Evolutionary conservation across 2,797 vertebrate species (phyloP).

Genomic region (Dendrocincla fuliginosa): DNA sequence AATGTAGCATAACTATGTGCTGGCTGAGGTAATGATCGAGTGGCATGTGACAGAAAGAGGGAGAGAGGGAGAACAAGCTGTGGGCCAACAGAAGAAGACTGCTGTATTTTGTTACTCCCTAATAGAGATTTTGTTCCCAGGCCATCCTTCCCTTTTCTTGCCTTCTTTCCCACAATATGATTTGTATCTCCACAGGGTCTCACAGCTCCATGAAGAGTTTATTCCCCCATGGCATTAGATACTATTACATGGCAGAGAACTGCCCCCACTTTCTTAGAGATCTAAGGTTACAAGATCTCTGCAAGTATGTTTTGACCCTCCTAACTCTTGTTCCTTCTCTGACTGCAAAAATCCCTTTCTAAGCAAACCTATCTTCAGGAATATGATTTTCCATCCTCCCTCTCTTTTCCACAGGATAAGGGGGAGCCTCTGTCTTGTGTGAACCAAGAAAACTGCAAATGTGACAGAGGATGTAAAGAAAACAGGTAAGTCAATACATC

Average conservation of each 20-base stretch:
- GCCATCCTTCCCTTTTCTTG: not conserved
- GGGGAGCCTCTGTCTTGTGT: not conserved
- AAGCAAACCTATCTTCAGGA: not conserved
- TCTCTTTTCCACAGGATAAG: not conserved
- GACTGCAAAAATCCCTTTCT: not conserved
- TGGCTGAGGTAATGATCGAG: conserved; percentile 43
- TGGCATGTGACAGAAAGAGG: not conserved
- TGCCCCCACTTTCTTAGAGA: not conserved
- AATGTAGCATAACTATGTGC: conserved; percentile 48
- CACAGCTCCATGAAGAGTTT: not conserved
- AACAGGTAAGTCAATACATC: not conserved
- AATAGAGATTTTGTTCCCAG: conserved; percentile 30
- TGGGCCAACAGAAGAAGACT: not conserved
- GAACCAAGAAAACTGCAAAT: not conserved
- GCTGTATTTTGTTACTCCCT: not conserved
- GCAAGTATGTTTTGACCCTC: not conserved
- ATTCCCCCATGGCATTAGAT: not conserved
- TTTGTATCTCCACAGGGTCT: not conserved
- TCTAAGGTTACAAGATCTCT: not conserved
- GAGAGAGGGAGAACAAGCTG: not conserved
- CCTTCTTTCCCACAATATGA: not conserved
- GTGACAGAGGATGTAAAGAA: not conserved
- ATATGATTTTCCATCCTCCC: not conserved
- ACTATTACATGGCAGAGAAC: not conserved
- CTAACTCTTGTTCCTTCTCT: not conserved